Evolutionary conservation across 35 echinoderm and acorn worm species (phyloP).

Genomic region (Chiridota heheva): DNA sequence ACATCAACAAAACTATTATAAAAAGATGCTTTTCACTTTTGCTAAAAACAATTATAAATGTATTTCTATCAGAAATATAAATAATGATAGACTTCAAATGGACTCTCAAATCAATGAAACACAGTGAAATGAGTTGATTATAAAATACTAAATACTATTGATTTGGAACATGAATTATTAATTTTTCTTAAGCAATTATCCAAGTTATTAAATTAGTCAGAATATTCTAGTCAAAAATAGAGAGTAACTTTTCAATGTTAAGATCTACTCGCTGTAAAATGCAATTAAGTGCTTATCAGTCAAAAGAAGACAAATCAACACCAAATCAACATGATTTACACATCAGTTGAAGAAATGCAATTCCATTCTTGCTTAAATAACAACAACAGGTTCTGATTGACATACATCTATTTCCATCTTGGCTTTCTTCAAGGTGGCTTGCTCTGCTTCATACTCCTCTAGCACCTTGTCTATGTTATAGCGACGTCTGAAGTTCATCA

Average conservation of each 20-base stretch:
- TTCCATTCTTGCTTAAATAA: not conserved
- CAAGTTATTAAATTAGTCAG: too few relatives aligned
- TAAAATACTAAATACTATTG: too few relatives aligned
- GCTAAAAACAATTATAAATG: too few relatives aligned
- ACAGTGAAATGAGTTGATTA: too few relatives aligned
- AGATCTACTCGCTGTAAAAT: not conserved
- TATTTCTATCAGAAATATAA: too few relatives aligned
- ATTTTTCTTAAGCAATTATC: too few relatives aligned
- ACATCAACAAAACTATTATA: too few relatives aligned
- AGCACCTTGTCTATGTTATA: constrained; percentile 91
- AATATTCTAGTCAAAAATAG: not conserved
- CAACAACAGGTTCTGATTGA: not conserved
- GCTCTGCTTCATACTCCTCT: constrained; percentile 91
- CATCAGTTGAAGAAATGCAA: not conserved
- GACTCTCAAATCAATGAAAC: too few relatives aligned
- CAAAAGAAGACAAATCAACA: not conserved
- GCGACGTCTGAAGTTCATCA: constrained; percentile 86
- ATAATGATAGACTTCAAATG: too few relatives aligned
- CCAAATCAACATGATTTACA: not conserved
- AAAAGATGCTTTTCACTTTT: too few relatives aligned
- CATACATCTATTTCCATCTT: constrained; percentile 48
- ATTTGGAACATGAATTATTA: too few relatives aligned
- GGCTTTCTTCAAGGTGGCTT: constrained; percentile 54
- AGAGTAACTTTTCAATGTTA: not conserved
- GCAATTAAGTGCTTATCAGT: not conserved